Base-by-base conservation (phyloP, 2,113 vertebrate species). In the Zosterops hypoxanthus region DNA sequence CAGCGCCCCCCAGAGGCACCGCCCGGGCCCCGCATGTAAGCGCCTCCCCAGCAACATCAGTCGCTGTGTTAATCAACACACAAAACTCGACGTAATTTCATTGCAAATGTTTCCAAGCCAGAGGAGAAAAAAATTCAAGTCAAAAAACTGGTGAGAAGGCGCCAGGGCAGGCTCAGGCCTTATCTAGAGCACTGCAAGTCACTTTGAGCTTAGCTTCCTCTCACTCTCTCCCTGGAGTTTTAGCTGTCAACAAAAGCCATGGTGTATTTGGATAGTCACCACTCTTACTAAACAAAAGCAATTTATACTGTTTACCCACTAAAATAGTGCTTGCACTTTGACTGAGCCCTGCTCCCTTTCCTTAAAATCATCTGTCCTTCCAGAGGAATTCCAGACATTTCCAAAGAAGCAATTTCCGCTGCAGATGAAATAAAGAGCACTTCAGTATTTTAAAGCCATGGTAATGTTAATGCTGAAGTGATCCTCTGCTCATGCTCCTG, bases 1-100 rank as follows among this genome's bases (percentile, higher is more conserved):
- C 71, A 55, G 79, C 79, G 71, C 87, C 87, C 7, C 31, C 49
- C 56, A 2, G 6, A 36, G 80, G 56, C 70, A 8, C 17, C 46
- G 31, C 46, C 36, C 31, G 4, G 1, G 6, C 44, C 7, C 9
- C 6, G 22, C 29, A 12, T 0, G 19, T 21, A 13, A 29, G 31
- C 31, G 2, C 4, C 29, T 2, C 59, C 49, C 0, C 15, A 3
- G 2, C 14, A 12, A 2, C 5, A 0, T 1, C 1, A 0, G 1
- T 6, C 1, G 5, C n/a, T 13, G 11, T 0, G 3, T 4, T 31
- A 3, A 33, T 9, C 19, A 1, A 12, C 0, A 36, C 9, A 19
- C 1, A 1, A 36, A 33, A 31, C 1, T 5, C 13, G 0, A 8
- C 3, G 0, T 3, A 4, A 12, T 13, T 36, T 15, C 55, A 23